Conservation (phyloP, 2,888 invertebrate genomes). For the Eupithecia subumbrata region DNA sequence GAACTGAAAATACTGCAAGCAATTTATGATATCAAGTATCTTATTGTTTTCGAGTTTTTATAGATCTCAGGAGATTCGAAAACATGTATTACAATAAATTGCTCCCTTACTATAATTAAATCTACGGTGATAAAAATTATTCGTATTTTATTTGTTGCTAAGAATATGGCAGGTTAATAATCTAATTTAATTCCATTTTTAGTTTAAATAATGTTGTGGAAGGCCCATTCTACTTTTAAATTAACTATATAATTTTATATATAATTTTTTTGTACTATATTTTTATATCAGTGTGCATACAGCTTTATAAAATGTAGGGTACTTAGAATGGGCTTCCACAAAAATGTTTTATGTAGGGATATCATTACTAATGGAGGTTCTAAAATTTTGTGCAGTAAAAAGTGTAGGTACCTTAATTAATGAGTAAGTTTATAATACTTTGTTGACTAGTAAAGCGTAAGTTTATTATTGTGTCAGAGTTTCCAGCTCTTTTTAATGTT, state of each 20-base stretch:
- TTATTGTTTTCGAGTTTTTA: conserved; percentile 10
- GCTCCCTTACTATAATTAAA: conserved; percentile 77
- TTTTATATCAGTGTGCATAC: conserved; percentile 14
- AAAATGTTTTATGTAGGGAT: conserved; percentile 19
- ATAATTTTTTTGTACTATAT: conserved; percentile 10
- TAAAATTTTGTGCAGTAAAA: conserved; percentile 67
- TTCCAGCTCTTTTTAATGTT: conserved; percentile 39
- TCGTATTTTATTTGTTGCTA: conserved; percentile 9
- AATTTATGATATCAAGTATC: conserved; percentile 46
- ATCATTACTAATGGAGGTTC: conserved; percentile 31
- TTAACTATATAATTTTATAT: neutral
- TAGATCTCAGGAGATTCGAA: conserved; percentile 51
- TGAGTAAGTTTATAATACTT: conserved; percentile 49
- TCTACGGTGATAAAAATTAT: conserved; percentile 60
- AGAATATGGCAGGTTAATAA: conserved; percentile 11
- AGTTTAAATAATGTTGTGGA: conserved; percentile 24
- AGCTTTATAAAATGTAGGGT: conserved; percentile 28
- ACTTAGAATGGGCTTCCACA: conserved; percentile 34
- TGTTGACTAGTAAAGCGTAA: conserved; percentile 78
- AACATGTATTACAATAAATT: conserved; percentile 63
- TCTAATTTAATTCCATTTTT: conserved; percentile 18
- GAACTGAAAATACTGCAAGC: conserved; percentile 44
- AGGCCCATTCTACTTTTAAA: conserved; percentile 21
- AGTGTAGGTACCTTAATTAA: conserved; percentile 54
- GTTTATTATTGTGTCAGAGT: conserved; percentile 74